Base-by-base conservation (phyloP, 2,888 invertebrate genomes). In the Pollenia griseotomentosa region DNA sequence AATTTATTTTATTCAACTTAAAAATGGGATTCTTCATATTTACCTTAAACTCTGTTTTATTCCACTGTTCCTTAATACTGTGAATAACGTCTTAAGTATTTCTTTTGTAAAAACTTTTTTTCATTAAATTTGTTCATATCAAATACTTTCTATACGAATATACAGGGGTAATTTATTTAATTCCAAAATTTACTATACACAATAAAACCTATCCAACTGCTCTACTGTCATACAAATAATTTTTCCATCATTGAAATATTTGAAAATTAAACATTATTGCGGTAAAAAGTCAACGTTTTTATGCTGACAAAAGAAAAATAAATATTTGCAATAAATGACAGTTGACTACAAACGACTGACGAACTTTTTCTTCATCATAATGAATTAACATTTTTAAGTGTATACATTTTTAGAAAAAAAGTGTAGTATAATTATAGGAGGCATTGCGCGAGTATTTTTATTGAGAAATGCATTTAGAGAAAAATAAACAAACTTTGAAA, bases 291-390 rank as follows among this genome's bases (percentile, higher is more conserved):
- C 84, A 87, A 65, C 44, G 65, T 46, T 81, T 87, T 87, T 81
- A 66, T 90, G 92, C 92, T 92, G 92, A 92, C 92, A 92, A 92
- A 92, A 92, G 92, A 91, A 90, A 88, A 90, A 90, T 90, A 92
- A 92, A 92, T 91, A 92, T 92, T 92, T 88, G 83, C 12, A 33
- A 74, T 46, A 68, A 61, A 84, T 74, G 53, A 61, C 74, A 61
- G 71, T 83, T 78, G 71, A 78, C 71, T 85, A 68, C 42, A 33
- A 48, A 74, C 23, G 12, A 10, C n/a, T 48, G 71, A 51, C 19
- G 44, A 63, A 70, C 46, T 23, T 59, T 23, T 57, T 71, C 48
- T 48, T 55, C 46, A 40, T 16, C 12, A 23, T 51, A 77, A 46
- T 57, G 75, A 68, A 87, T 83, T 75, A 79, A 80, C 79, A 83